Evolutionary conservation across 1,140 invertebrate genomes (phyloP).

Genomic region (Drosophila micromelanica): DNA sequence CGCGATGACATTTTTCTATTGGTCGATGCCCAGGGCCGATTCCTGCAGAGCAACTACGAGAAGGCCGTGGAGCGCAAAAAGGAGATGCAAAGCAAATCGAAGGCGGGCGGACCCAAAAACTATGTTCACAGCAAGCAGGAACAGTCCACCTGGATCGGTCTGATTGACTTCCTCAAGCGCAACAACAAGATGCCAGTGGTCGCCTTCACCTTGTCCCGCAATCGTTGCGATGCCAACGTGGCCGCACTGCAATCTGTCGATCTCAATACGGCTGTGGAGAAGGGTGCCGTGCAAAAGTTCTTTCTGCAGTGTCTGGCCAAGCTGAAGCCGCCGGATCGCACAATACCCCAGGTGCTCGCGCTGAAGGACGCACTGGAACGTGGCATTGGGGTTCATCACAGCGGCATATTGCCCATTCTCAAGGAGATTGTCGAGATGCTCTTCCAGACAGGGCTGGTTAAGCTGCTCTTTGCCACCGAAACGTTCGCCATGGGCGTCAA

Average conservation of each 20-base stretch:
- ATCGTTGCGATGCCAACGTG: constrained; percentile 91
- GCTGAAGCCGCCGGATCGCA: constrained; percentile 93
- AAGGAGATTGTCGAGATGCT: constrained; percentile 99
- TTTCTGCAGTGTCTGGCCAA: constrained; percentile 94
- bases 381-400: constrained; percentile 98
- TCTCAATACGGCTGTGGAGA: constrained; percentile 93
- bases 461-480: constrained; percentile 98
- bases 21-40: constrained; percentile 91
- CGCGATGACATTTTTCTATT: constrained; percentile 93
- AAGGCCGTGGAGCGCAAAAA: constrained; percentile 89
- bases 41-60: constrained; percentile 89
- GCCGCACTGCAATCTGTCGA: constrained; percentile 89
- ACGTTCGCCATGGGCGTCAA: constrained; percentile 99
- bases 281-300: constrained; percentile 89
- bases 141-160: constrained; percentile 93
- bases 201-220: constrained; percentile 96
- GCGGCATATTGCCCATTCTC: constrained; percentile 97
- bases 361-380: constrained; percentile 92
- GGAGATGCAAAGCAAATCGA: constrained; percentile 72
- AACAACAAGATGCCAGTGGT: constrained; percentile 96
- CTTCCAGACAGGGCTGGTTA: constrained; percentile 95
- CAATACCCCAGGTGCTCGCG: constrained; percentile 93
- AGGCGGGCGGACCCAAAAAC: constrained; percentile 46
- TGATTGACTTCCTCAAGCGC: constrained; percentile 91
- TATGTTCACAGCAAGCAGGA: constrained; percentile 87